Conservation (phyloP, 2,113 vertebrate genomes). For the Thryonomys swinderianus region DNA sequence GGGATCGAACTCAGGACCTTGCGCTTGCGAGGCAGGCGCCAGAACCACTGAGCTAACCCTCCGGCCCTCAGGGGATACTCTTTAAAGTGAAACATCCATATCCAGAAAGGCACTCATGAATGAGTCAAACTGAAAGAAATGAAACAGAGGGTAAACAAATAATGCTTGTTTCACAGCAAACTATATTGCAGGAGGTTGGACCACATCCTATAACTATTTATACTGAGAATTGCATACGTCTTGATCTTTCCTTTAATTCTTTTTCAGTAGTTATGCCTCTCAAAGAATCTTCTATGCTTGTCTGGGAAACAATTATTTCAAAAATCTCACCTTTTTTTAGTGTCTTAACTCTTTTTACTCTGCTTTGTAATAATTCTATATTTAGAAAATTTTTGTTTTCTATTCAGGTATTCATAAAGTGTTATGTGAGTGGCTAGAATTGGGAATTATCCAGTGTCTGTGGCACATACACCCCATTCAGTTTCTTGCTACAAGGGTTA, state of each 20-base stretch:
- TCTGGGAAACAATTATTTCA: background rate
- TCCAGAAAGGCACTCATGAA: background rate
- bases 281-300: background rate
- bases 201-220: background rate
- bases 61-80: too few relatives aligned
- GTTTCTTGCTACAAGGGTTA: constrained; percentile 8
- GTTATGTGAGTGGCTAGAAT: background rate
- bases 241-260: background rate
- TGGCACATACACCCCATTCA: background rate
- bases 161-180: background rate
- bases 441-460: background rate
- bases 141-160: background rate
- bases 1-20: too few relatives aligned
- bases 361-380: background rate
- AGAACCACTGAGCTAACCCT: too few relatives aligned
- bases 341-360: background rate
- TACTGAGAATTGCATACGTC: fast-evolving
- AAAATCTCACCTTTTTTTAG: background rate
- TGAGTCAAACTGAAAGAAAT: background rate
- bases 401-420: background rate
- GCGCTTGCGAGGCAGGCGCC: too few relatives aligned
- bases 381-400: constrained; percentile 4
- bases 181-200: background rate
- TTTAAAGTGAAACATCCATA: background rate
- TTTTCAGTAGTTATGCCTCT: background rate